Conservation (phyloP, 2,113 vertebrate genomes). For the Atrichornis clamosus region DNA sequence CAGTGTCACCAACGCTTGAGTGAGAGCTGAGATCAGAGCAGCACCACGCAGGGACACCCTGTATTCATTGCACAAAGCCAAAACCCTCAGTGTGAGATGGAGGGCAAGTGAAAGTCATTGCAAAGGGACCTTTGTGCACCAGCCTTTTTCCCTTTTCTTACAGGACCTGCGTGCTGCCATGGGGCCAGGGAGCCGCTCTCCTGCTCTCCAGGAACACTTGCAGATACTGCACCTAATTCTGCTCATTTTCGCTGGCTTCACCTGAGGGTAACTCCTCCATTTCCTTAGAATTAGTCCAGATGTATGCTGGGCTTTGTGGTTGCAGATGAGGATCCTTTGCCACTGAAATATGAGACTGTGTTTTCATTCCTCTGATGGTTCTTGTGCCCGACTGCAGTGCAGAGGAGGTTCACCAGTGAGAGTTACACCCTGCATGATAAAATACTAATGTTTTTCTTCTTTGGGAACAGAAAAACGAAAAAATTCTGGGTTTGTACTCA, state of each 20-base stretch:
- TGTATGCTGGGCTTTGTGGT: neutral
- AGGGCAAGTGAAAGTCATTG: neutral
- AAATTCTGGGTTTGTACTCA: neutral
- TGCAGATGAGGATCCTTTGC: neutral
- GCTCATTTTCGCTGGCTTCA: neutral
- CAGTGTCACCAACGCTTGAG: neutral
- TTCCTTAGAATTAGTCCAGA: neutral
- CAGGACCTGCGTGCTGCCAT: fast-evolving
- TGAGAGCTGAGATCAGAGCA: neutral
- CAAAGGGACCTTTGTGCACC: neutral
- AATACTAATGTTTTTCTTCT: constrained; percentile 5
- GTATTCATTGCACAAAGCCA: neutral
- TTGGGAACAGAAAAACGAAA: neutral
- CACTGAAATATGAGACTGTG: neutral
- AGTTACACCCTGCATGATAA: neutral
- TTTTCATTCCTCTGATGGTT: neutral
- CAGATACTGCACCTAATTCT: neutral
- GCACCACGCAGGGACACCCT: neutral
- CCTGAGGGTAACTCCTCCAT: neutral
- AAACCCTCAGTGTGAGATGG: neutral
- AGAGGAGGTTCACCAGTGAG: neutral
- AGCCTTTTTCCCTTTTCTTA: neutral
- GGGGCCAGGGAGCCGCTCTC: neutral
- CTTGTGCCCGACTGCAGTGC: neutral
- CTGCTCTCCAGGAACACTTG: neutral